Evolutionary conservation across 1,140 invertebrate genomes (phyloP).

Genomic region (Penaeus indicus): DNA sequence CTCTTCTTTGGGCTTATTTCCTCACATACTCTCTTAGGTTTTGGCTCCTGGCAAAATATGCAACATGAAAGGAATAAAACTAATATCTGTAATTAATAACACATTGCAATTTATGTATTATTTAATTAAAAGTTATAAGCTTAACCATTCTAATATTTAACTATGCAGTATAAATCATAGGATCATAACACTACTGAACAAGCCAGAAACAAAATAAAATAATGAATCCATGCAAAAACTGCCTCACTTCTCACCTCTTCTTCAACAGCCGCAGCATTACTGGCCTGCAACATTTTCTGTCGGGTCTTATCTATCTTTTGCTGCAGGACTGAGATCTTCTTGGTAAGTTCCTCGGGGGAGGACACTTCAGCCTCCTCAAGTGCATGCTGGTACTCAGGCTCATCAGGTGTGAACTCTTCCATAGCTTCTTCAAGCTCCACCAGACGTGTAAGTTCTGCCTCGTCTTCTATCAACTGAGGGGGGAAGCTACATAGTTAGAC

Average conservation of each 20-base stretch:
- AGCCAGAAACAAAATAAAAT: no score
- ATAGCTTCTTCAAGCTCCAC: conserved; percentile 83
- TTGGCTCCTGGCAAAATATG: conserved; percentile 70
- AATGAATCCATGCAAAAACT: no score
- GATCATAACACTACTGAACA: no score
- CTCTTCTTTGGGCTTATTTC: conserved; percentile 66
- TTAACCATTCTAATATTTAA: no score
- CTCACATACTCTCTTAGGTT: conserved; percentile 70
- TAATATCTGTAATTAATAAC: no score
- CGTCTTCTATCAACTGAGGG: conserved; percentile 83
- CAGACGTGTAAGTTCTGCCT: conserved; percentile 86
- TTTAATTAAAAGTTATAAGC: no score
- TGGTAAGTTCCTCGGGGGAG: conserved; percentile 77
- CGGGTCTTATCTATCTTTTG: conserved; percentile 83
- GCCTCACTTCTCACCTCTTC: conserved; percentile 73
- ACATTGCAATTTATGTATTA: no score
- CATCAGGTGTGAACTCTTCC: conserved; percentile 83
- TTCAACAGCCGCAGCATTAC: conserved; percentile 77
- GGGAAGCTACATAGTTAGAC: not conserved
- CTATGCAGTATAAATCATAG: no score
- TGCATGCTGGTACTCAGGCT: conserved; percentile 77
- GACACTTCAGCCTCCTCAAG: conserved; percentile 76
- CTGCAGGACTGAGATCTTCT: conserved; percentile 82
- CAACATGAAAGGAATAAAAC: not conserved
- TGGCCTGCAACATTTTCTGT: conserved; percentile 81